Evolutionary conservation across 1,140 invertebrate genomes (phyloP), one percentile per base, ranked within the genome.

Genomic region (Orius laevigatus): DNA sequence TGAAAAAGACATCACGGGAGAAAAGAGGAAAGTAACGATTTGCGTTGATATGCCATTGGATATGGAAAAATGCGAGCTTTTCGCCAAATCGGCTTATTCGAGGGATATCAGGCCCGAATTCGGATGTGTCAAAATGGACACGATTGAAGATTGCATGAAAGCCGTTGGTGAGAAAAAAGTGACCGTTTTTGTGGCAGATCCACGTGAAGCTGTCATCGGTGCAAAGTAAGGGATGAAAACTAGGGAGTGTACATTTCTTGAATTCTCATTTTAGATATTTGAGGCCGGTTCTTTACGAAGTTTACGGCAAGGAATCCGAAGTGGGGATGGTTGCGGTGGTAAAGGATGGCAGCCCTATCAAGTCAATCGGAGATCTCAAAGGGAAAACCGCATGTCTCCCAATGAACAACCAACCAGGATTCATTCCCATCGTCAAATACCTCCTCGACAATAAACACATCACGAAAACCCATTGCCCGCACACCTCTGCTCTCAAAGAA

Each of bases 71-170:
- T 87, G 84, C 52, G 60, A 68, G 2, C 68, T 71, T 0, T 68
- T 84, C 48, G 67, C 70, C 1, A 68, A 70, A 50, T 76, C 78
- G 11, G 76, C 81, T 1, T 79, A 75, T 58, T 77, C 80, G 0
- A 70, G 80, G 46, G 74, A 84, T 55, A 76, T 83, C 12, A 67
- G 81, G 1, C 83, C 83, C 0, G 70, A 70, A 41, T 63, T 85
- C 8, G 70, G 75, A 44, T 87, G 84, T 55, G 62, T 78, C 1
- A 59, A 70, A 18, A 68, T 73, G 36, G 59, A 64, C 19, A 60
- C 61, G 0, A 63, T 71, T 10, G 62, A 66, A 0, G 72, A 74
- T 6, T 92, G 86, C 58, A 65, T 88, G 53, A 67, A 75, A 44
- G 69, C 70, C 10, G 70, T 90, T 36, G 66, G 73, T 53, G 61